Conservation (phyloP, 2,797 vertebrate species). For the Menidia menidia region DNA sequence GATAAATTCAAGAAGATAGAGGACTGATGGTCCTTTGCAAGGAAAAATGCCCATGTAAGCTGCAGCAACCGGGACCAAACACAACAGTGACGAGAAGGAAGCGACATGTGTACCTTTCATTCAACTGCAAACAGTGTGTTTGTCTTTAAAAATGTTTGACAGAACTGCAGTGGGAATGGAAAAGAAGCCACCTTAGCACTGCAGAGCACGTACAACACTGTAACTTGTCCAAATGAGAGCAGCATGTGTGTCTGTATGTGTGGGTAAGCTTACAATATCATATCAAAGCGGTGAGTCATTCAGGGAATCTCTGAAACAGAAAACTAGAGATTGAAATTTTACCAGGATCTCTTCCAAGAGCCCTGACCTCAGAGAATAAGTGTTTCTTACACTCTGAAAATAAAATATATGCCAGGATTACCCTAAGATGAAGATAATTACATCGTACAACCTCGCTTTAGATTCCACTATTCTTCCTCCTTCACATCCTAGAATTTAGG, state of each 20-base stretch:
- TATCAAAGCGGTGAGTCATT: slow-evolving; percentile 72
- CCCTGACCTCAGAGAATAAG: slow-evolving; percentile 59
- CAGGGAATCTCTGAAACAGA: slow-evolving; percentile 64
- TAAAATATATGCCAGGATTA: slow-evolving; percentile 56
- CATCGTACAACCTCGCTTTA: slow-evolving; percentile 36
- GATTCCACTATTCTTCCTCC: slow-evolving; percentile 21
- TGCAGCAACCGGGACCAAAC: slow-evolving; percentile 75
- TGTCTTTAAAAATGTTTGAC: slow-evolving; percentile 51
- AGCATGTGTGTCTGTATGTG: slow-evolving; percentile 28
- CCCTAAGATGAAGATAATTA: slow-evolving; percentile 64
- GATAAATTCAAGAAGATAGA: slow-evolving; percentile 11
- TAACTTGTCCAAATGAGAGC: slow-evolving; percentile 34
- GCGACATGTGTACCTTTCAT: slow-evolving; percentile 35
- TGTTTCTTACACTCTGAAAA: slow-evolving; percentile 44
- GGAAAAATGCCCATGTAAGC: slow-evolving; percentile 70
- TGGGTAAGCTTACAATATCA: slow-evolving; percentile 35
- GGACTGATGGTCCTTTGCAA: slow-evolving; percentile 54
- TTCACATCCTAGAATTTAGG: slow-evolving; percentile 27
- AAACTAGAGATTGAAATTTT: slow-evolving; percentile 62
- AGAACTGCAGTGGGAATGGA: slow-evolving; percentile 57
- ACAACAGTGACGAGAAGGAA: slow-evolving; percentile 60
- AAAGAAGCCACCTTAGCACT: slow-evolving; percentile 48
- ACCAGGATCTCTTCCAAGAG: slow-evolving; percentile 66
- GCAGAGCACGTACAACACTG: slow-evolving; percentile 49
- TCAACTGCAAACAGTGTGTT: slow-evolving; percentile 47